phyloP scores from a whole-genome alignment of 2,113 vertebrate species.

The Ceuthmochares aereus region DNA sequence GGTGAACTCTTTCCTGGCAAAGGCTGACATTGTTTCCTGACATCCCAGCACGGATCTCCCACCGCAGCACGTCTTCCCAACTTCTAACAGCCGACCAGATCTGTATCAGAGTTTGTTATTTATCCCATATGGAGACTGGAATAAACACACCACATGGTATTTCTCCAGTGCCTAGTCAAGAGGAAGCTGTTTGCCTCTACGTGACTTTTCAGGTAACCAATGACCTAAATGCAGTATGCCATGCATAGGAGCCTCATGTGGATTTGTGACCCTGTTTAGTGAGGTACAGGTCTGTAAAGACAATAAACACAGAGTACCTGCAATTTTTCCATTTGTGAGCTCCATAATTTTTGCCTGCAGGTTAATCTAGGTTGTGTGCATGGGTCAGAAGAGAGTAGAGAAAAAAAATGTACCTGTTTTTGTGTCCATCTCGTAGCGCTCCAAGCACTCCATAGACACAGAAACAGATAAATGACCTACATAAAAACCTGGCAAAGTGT shows the following conservation, averaged over 20 bases:
- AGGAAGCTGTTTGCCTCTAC: background rate
- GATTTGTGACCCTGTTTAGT: constrained; percentile 35
- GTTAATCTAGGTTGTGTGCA: background rate
- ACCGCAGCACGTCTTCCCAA: background rate
- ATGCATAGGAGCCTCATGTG: background rate
- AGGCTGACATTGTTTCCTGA: background rate
- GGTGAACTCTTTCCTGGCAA: background rate
- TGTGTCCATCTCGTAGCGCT: background rate
- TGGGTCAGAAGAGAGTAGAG: background rate
- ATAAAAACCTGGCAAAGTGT: background rate
- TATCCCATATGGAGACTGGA: background rate
- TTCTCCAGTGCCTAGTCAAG: background rate
- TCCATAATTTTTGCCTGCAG: background rate
- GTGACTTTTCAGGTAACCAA: constrained; percentile 24
- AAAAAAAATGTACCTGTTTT: background rate
- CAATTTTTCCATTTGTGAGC: background rate
- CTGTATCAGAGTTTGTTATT: background rate
- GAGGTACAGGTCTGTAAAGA: background rate
- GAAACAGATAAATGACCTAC: background rate
- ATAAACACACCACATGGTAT: background rate
- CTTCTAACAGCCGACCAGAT: background rate
- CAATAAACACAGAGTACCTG: constrained; percentile 5
- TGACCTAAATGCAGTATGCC: background rate
- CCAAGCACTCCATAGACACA: background rate
- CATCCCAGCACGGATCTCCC: background rate